phyloP scores from a whole-genome alignment of 2,797 vertebrate species.

The Ispidina picta region DNA sequence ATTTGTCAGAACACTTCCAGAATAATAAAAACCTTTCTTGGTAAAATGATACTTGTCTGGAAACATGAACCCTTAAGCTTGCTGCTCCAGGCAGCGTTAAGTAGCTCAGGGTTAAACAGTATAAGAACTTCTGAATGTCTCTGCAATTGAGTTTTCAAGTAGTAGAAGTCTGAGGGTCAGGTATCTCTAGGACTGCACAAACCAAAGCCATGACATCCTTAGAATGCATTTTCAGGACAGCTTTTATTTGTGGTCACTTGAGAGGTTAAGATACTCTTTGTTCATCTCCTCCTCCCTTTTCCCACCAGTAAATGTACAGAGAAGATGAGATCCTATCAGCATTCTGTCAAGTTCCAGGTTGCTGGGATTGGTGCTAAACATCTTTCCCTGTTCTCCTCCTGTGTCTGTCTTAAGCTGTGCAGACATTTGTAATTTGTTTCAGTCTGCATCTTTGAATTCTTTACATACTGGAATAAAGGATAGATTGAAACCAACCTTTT shows the following conservation, averaged over 20 bases:
- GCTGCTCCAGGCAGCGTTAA: not conserved
- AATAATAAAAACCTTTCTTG: not conserved
- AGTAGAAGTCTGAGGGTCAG: not conserved
- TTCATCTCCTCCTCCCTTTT: not conserved
- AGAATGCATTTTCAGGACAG: not conserved
- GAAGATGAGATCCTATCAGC: not conserved
- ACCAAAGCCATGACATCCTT: not conserved
- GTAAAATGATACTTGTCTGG: not conserved
- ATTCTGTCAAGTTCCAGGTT: constrained; percentile 1
- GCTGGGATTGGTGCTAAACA: not conserved
- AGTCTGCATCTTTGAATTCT: not conserved
- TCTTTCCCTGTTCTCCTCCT: not conserved
- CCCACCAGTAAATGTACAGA: not conserved
- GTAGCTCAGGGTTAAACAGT: not conserved
- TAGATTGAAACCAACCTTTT: not conserved
- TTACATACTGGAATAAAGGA: not conserved
- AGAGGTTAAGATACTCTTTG: not conserved
- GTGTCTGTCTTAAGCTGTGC: not conserved
- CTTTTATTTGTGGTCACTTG: constrained; percentile 2
- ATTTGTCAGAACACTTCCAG: not conserved
- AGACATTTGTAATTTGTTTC: not conserved
- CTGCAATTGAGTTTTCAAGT: not conserved
- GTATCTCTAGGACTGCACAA: not conserved
- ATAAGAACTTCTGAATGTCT: not conserved
- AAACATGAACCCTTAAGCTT: not conserved